These are phyloP conservation scores for Gastracanthus pulcherrimus DNA, from an alignment of 2,888 invertebrate genomes.

Conservation along the genomic window DNA sequence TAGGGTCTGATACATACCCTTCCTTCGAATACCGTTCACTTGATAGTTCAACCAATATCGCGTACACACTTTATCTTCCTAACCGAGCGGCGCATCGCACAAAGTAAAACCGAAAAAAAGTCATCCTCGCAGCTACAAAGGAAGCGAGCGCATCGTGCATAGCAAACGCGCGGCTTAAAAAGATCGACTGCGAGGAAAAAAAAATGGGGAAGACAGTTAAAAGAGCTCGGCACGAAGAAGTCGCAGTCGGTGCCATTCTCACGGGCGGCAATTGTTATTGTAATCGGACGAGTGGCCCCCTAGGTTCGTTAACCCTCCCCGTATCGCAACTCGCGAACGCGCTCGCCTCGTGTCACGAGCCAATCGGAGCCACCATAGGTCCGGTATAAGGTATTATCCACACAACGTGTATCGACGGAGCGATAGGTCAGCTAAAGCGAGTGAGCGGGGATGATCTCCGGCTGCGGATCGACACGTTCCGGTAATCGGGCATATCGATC, in stretches of 20 bases:
- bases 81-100: too few relatives aligned
- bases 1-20: too few relatives aligned
- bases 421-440: neutral
- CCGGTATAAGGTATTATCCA: too few relatives aligned
- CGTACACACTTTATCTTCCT: too few relatives aligned
- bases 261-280: slow-evolving; percentile 41
- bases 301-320: slow-evolving; percentile 48
- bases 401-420: neutral
- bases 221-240: neutral
- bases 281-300: slow-evolving; percentile 9
- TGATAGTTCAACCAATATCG: too few relatives aligned
- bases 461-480: slow-evolving; percentile 4
- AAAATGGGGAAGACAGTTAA: neutral
- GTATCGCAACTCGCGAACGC: too few relatives aligned
- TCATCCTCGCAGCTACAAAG: neutral
- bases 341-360: too few relatives aligned
- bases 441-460: slow-evolving; percentile 8
- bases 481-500: slow-evolving; percentile 14
- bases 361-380: neutral
- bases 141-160: neutral
- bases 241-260: slow-evolving; percentile 7
- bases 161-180: too few relatives aligned
- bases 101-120: neutral
- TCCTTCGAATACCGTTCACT: too few relatives aligned
- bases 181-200: neutral